Base-by-base conservation (phyloP, 2,888 invertebrate species). In the Volucella bombylans region DNA sequence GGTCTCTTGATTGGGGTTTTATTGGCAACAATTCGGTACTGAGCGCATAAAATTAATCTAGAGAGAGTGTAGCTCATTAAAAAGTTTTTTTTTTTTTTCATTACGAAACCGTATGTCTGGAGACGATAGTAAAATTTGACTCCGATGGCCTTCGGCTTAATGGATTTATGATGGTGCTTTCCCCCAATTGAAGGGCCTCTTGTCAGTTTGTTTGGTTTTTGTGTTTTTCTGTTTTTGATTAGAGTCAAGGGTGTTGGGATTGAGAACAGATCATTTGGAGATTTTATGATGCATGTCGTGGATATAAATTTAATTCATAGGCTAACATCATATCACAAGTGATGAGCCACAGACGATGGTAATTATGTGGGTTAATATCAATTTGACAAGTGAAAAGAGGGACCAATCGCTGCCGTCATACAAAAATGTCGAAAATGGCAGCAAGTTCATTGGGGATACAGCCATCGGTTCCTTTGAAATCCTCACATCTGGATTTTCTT, bases 1-100 rank as follows among this genome's bases (percentile, higher is more conserved):
- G 39, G 41, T 39, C 15, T 54, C 39, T 78, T 78, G 69, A 71
- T 78, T 78, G 64, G 71, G 49, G 54, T 71, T 69, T 69, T 71
- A 78, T 78, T 78, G 62, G 41, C 64, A 38, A 55, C 4, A 69
- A 62, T 62, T 62, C 62, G 69, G 55, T 69, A 45, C 55, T 49
- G 41, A 62, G 14, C 39, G 54, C 55, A 14, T 45, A 69, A 78
- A 55, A 52, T 55, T 64, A 55, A 69, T 71, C 62, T 55, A 47
- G 31, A 47, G 77, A 71, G 18, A 52, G 52, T 61, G 39, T 39
- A 67, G 59, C 59, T 61, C 76, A 76, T 76, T 76, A 76, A 76
- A 68, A 47, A 39, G 6, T 9, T 39, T 55, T n/a, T 4, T 4
- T 14, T 41, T 57, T 12, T 15, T 54, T 55, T 1, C 15, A 38